Base-by-base conservation (phyloP, 2,113 vertebrate genomes). In the Phodopus roborovskii region DNA sequence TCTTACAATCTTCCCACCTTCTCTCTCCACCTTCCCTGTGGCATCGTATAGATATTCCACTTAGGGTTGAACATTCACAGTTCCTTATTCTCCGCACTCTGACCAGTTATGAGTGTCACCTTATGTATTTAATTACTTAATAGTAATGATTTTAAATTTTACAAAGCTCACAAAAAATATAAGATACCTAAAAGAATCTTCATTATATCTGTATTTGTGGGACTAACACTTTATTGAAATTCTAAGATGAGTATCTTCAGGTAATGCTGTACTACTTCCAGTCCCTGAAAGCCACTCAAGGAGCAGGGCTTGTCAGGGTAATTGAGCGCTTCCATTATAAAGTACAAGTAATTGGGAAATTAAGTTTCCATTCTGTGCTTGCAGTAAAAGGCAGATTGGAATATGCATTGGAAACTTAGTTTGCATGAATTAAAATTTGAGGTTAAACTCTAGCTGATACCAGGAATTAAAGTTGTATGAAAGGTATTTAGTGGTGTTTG, bases 261-360 rank as follows among this genome's bases (percentile, higher is more conserved):
- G 24, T 92, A 95, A 95, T 83, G 4, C 95, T 86, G 88, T 92
- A 88, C 83, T 93, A 68, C 73, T 64, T 88, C 85, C 48, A 95
- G 48, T 6, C 42, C 86, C 42, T 94, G 70, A 82, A 94, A 95
- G 95, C 84, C n/a, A 90, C 45, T 91, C 58, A 75, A 13, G 95
- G 50, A 94, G 87, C 74, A 70, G 62, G 48, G 93, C 42, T 96
- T 91, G 84, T n/a, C 60, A 79, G 9, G 90, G 64, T 90, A 94
- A 94, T 93, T 95, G 91, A 96, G 85, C 84, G 7, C 45, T 96
- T 96, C 62, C 42, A 92, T 94, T 97, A 92, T 94, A 96, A 96
- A 93, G 73, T n/a, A 53, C 75, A 95, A 88, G 53, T 96, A 94
- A 93, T 85, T 95, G 58, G 73, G 92, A 96, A 96, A 93, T 94